A percentile compares a stretch with the other conserved stretches of the same genome.
Conservation (phyloP, 92 coral and sea anemone species). For the Porites lobata region DNA sequence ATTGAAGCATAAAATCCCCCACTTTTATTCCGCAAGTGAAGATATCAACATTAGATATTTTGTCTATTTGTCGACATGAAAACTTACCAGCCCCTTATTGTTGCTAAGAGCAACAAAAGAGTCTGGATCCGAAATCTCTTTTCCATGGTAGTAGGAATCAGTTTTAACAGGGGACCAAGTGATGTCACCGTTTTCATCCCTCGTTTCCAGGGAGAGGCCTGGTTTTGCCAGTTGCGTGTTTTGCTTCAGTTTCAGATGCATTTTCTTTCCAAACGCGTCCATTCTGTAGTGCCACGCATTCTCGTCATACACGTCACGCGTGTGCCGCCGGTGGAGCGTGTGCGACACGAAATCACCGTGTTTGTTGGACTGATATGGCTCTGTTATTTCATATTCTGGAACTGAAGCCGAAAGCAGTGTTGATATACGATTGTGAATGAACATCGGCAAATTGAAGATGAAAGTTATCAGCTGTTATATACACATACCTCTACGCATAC, state of each 20-base stretch:
- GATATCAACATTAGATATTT: too few relatives aligned
- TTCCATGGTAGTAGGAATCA: slow-evolving; percentile 22
- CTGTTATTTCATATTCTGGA: slow-evolving; percentile 34
- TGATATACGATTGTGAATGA: too few relatives aligned
- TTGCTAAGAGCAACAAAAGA: slow-evolving; percentile 40
- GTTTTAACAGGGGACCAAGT: slow-evolving; percentile 23
- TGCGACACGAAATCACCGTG: slow-evolving; percentile 33
- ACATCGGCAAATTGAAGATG: neutral
- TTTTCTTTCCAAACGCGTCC: slow-evolving; percentile 41
- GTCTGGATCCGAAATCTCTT: slow-evolving; percentile 24
- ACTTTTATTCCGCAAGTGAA: too few relatives aligned
- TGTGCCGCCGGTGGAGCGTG: slow-evolving; percentile 35
- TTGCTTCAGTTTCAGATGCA: slow-evolving; percentile 39
- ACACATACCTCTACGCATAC: too few relatives aligned
- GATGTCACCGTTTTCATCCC: slow-evolving; percentile 16
- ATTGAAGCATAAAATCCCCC: too few relatives aligned
- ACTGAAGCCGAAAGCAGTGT: neutral
- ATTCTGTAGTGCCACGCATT: slow-evolving; percentile 16
- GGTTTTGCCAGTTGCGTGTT: slow-evolving; percentile 38
- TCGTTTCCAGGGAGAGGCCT: slow-evolving; percentile 27
- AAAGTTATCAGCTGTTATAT: neutral
- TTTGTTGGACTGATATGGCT: slow-evolving; percentile 35
- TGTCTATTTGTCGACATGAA: neutral
- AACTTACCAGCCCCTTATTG: slow-evolving; percentile 40
- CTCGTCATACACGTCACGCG: neutral